These are phyloP conservation scores for Cataglyphis rosenhaueri DNA, from an alignment of 2,888 invertebrate genomes.

Conservation along the genomic window DNA sequence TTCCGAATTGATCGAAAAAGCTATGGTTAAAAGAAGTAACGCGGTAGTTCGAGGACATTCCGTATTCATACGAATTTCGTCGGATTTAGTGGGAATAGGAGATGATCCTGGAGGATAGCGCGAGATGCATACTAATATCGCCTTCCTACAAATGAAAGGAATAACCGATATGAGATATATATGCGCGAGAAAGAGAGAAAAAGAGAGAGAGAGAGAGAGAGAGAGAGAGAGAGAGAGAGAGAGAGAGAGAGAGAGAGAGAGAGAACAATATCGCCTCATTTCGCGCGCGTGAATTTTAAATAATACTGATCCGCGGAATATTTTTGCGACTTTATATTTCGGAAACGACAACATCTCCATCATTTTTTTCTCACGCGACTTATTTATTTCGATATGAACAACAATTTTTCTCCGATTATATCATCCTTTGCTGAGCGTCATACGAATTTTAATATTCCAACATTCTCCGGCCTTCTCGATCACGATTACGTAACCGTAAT, in stretches of 20 bases:
- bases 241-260: neutral
- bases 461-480: neutral
- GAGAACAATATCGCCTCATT: neutral
- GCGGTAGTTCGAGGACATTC: neutral
- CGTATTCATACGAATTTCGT: slow-evolving; percentile 31
- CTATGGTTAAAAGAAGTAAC: slow-evolving; percentile 1
- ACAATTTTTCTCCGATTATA: neutral
- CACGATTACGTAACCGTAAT: slow-evolving; percentile 21
- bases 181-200: neutral
- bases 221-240: neutral
- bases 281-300: neutral
- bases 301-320: neutral
- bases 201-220: neutral
- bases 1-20: neutral
- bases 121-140: slow-evolving; percentile 4
- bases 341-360: neutral
- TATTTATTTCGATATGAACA: neutral
- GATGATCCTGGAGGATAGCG: slow-evolving; percentile 26
- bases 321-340: neutral
- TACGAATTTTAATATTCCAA: neutral
- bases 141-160: neutral
- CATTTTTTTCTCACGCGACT: neutral
- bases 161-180: neutral
- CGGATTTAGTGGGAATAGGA: slow-evolving; percentile 18
- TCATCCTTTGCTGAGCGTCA: neutral